Evolutionary conservation across 2,888 invertebrate genomes (phyloP).

Genomic region (Melikaiella ostensackeni): DNA sequence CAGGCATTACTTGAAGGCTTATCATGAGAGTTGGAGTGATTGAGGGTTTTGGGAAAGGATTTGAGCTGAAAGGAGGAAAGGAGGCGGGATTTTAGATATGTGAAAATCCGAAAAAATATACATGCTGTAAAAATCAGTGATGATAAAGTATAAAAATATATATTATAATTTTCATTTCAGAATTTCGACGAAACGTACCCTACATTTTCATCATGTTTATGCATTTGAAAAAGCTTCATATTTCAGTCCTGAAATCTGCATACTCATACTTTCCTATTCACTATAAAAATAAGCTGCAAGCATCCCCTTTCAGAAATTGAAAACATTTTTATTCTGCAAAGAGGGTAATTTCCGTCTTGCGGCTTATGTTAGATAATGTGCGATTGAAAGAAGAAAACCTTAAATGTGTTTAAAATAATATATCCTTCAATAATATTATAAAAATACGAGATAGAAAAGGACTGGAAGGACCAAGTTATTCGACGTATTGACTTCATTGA

Average conservation of each 20-base stretch:
- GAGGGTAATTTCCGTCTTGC: background rate
- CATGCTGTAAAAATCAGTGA: too few species aligned
- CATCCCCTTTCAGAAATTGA: conserved; percentile 2
- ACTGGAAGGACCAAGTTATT: conserved; percentile 14
- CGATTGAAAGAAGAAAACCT: background rate
- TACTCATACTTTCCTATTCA: background rate
- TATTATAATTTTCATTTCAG: background rate
- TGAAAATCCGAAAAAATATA: too few species aligned
- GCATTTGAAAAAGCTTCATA: background rate
- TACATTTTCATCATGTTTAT: background rate
- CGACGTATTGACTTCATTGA: conserved; percentile 40
- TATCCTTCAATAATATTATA: conserved; percentile 12
- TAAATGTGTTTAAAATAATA: background rate
- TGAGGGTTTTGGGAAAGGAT: too few species aligned
- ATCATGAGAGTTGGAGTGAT: too few species aligned
- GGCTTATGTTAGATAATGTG: background rate
- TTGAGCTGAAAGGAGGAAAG: too few species aligned
- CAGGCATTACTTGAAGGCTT: too few species aligned
- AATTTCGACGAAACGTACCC: background rate
- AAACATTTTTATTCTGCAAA: background rate
- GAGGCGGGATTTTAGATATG: too few species aligned
- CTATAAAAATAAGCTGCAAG: background rate
- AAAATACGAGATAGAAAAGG: background rate
- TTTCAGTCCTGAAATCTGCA: background rate
- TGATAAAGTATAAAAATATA: too few species aligned